A percentile compares a stretch with the other conserved stretches of the same genome.
phyloP scores from a whole-genome alignment of 2,888 invertebrate species.

The Branchipolynoe longqiensis region DNA sequence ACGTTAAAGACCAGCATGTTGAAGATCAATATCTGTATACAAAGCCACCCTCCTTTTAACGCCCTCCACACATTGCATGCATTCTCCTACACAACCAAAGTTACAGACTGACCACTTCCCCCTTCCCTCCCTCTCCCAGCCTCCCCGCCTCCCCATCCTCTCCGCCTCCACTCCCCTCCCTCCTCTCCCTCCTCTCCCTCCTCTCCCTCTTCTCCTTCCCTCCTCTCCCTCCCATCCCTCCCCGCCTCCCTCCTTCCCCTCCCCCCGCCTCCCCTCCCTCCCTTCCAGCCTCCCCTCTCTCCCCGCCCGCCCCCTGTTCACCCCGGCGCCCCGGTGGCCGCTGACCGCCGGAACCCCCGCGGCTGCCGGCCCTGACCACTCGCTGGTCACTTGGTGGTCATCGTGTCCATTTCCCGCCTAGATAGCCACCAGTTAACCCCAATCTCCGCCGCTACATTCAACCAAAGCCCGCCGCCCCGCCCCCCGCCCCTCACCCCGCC shows the following conservation, averaged over 20 bases:
- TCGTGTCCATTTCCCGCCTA: constrained; percentile 43
- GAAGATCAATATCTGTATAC: no score
- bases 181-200: not conserved
- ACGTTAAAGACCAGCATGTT: no score
- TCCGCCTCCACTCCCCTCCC: not conserved
- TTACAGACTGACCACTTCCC: no score
- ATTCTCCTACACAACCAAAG: no score
- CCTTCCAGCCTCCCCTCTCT: not conserved
- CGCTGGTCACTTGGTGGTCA: constrained; percentile 41
- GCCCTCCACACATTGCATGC: no score
- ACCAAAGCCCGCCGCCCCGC: constrained; percentile 14
- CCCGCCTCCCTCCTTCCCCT: not conserved
- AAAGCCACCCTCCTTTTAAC: no score
- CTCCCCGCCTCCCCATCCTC: not conserved
- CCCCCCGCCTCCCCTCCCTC: not conserved
- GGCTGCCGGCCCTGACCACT: not conserved
- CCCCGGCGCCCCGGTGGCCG: not conserved
- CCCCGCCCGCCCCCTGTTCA: not conserved
- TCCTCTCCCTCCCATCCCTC: not conserved
- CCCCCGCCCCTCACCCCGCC: not conserved
- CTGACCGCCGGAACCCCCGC: not conserved
- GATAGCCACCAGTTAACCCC: constrained; percentile 51
- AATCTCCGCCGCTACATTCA: constrained; percentile 41
- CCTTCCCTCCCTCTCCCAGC: not conserved
- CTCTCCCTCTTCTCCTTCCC: not conserved